A percentile compares a stretch with the other conserved stretches of the same genome.
Evolutionary conservation across 2,797 vertebrate genomes (phyloP).

Genomic region (Salmo trutta): DNA sequence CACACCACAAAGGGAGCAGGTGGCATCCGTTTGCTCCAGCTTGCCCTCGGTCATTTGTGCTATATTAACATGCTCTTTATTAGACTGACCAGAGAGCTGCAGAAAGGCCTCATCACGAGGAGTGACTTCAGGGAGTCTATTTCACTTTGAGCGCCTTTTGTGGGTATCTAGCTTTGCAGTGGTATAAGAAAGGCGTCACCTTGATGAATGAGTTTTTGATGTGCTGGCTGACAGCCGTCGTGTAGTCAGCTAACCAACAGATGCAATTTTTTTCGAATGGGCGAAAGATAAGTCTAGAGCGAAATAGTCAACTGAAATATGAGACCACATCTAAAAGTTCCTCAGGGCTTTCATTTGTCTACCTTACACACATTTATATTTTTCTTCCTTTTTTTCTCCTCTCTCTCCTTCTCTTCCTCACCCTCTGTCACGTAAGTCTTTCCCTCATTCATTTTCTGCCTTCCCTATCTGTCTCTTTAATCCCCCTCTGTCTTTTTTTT

Average conservation of each 20-base stretch:
- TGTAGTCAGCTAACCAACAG: too few relatives aligned
- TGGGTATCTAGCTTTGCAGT: too few relatives aligned
- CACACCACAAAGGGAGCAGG: background rate
- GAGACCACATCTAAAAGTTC: background rate
- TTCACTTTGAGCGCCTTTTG: background rate
- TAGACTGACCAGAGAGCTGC: background rate
- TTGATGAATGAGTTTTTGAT: too few relatives aligned
- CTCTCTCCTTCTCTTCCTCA: background rate
- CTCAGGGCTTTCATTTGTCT: background rate
- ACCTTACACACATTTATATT: background rate
- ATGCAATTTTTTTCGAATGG: background rate
- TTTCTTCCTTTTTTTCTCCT: background rate
- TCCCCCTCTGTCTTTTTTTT: conserved; percentile 63
- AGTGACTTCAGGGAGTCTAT: background rate
- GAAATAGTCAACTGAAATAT: background rate
- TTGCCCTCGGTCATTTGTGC: background rate
- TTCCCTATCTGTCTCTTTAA: conserved; percentile 69
- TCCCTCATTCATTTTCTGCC: conserved; percentile 59
- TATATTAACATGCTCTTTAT: too few relatives aligned
- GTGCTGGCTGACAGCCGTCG: too few relatives aligned
- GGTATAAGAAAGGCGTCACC: too few relatives aligned
- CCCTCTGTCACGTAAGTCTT: conserved; percentile 51
- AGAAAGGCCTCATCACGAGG: conserved; percentile 17
- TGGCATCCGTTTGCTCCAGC: too few relatives aligned
- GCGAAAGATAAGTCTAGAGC: background rate